Conservation (phyloP, 2,113 vertebrate species). For the Apteryx mantelli region DNA sequence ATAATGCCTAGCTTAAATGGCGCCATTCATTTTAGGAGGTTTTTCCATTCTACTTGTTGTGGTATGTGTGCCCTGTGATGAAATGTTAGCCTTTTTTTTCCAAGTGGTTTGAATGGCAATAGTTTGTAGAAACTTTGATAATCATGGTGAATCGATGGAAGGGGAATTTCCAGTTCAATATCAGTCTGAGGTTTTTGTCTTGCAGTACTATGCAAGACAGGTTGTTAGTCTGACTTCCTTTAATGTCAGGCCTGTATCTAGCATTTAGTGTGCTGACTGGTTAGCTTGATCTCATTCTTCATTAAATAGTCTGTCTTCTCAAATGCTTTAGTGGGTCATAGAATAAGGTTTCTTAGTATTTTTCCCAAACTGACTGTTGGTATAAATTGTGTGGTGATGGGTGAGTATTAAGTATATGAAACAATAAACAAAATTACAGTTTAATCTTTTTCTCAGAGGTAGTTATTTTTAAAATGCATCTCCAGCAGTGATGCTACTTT, state of each 20-base stretch:
- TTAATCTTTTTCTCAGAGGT: background rate
- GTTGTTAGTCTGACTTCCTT: background rate
- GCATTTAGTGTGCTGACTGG: background rate
- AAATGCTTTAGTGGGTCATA: background rate
- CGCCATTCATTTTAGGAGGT: background rate
- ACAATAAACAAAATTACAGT: background rate
- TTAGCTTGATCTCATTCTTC: background rate
- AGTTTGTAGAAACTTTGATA: background rate
- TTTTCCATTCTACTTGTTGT: background rate
- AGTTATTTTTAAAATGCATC: background rate
- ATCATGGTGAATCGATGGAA: background rate
- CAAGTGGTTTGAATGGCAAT: background rate
- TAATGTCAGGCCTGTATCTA: background rate
- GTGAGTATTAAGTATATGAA: background rate
- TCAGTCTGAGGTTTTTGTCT: background rate
- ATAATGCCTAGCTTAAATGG: background rate
- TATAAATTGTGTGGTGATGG: background rate
- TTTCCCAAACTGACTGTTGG: background rate
- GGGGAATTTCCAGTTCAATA: background rate
- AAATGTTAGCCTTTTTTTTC: background rate
- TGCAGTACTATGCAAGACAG: background rate
- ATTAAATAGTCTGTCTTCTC: background rate
- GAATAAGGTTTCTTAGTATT: background rate
- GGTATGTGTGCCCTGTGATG: background rate
- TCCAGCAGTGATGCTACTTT: background rate